Conservation (phyloP, 2,113 vertebrate species). For the Prinia subflava region DNA sequence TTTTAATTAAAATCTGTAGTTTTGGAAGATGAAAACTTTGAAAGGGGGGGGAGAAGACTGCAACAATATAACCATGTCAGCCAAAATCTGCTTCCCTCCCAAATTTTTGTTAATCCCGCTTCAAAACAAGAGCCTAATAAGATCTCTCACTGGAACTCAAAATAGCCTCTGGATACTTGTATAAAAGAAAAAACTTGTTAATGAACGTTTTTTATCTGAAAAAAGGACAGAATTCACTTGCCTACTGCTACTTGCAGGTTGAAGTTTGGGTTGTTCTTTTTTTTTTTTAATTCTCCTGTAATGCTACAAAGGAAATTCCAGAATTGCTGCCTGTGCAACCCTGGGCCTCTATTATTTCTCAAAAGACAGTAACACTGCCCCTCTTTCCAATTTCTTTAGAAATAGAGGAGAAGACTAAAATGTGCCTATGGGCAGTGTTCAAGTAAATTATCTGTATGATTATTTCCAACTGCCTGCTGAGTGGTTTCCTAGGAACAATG, state of each 20-base stretch:
- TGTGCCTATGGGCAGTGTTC: neutral
- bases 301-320: neutral
- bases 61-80: constrained; percentile 36
- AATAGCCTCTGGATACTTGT: constrained; percentile 11
- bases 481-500: constrained; percentile 50
- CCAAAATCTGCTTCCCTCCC: constrained; percentile 38
- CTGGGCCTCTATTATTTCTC: constrained; percentile 24
- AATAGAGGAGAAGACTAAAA: constrained; percentile 18
- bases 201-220: neutral
- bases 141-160: neutral
- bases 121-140: constrained; percentile 14
- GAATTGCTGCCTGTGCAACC: neutral
- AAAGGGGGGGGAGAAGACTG: neutral
- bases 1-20: constrained; percentile 78
- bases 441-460: constrained; percentile 32
- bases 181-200: neutral
- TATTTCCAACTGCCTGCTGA: constrained; percentile 44
- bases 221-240: neutral
- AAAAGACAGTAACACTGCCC: neutral
- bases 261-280: neutral
- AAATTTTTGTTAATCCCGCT: constrained; percentile 17
- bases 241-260: neutral
- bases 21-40: constrained; percentile 71
- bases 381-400: constrained; percentile 18
- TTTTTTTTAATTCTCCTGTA: neutral